Conservation (phyloP, 2,113 vertebrate species). For the Herpetotheres cachinnans region DNA sequence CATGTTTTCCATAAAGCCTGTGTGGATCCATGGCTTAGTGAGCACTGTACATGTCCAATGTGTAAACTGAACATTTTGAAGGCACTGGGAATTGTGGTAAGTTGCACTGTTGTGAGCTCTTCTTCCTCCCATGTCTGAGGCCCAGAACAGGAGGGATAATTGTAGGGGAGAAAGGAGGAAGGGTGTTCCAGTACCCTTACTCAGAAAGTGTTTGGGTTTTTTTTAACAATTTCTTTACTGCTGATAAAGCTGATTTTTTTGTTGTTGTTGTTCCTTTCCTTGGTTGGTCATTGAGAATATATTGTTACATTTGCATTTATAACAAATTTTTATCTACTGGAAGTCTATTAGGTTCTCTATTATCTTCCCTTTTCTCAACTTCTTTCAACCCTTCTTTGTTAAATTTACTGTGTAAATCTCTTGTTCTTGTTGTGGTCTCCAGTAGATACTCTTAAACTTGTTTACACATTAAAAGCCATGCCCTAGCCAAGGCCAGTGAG, state of each 20-base stretch:
- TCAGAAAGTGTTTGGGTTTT: not conserved
- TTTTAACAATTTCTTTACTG: not conserved
- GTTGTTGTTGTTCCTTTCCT: not conserved
- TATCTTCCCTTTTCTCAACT: not conserved
- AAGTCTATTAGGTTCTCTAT: not conserved
- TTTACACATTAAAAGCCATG: not conserved
- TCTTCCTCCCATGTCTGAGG: not conserved
- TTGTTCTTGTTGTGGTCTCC: not conserved
- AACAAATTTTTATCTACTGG: not conserved
- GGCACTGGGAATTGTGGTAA: slow-evolving; percentile 94
- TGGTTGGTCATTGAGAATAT: not conserved
- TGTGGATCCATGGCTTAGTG: slow-evolving; percentile 97
- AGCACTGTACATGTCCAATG: slow-evolving; percentile 98
- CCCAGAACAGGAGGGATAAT: not conserved
- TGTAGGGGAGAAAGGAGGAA: not conserved
- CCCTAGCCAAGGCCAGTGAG: not conserved
- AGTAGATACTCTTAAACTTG: not conserved
- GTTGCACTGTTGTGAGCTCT: slow-evolving; percentile 1
- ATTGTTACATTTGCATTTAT: not conserved
- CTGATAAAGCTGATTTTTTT: not conserved
- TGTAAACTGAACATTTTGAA: slow-evolving; percentile 99
- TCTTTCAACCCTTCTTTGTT: not conserved
- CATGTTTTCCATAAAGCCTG: slow-evolving; percentile 98
- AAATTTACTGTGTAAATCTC: not conserved
- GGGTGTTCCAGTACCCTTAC: not conserved